Percentiles rank a stretch among this genome's conserved stretches.
These are phyloP conservation scores for Eidolon dupreanum DNA, from an alignment of 2,797 vertebrate species.

Conservation along the genomic window DNA sequence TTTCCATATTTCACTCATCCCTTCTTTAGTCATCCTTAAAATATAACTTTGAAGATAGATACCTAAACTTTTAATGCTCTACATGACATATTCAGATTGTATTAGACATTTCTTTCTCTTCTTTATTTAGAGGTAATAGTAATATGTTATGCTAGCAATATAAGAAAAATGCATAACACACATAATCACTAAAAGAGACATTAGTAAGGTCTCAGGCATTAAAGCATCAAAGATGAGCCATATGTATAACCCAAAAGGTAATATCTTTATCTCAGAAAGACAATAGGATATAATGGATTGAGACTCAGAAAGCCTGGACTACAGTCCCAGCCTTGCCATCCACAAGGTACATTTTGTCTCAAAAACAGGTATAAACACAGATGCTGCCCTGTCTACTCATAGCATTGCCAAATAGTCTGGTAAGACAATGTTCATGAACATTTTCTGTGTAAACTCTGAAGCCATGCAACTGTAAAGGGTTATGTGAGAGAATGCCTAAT, in stretches of 20 bases:
- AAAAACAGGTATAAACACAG: background rate
- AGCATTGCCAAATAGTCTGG: background rate
- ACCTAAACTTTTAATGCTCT: background rate
- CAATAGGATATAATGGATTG: background rate
- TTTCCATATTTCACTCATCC: background rate
- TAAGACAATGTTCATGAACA: background rate
- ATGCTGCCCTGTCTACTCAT: background rate
- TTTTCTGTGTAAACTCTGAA: background rate
- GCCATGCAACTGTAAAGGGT: background rate
- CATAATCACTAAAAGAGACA: background rate
- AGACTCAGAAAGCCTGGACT: background rate
- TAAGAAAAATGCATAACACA: background rate
- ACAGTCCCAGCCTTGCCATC: background rate
- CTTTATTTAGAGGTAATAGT: background rate
- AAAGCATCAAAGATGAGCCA: background rate
- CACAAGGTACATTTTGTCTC: background rate
- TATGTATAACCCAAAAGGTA: background rate
- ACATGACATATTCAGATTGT: background rate
- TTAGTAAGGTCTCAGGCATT: background rate
- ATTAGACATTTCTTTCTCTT: background rate
- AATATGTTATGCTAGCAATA: background rate
- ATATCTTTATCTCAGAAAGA: background rate
- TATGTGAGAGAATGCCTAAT: background rate
- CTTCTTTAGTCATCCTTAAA: background rate
- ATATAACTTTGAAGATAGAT: background rate